Conservation (phyloP, 2,113 vertebrate species). For the Synodontis membranacea region DNA sequence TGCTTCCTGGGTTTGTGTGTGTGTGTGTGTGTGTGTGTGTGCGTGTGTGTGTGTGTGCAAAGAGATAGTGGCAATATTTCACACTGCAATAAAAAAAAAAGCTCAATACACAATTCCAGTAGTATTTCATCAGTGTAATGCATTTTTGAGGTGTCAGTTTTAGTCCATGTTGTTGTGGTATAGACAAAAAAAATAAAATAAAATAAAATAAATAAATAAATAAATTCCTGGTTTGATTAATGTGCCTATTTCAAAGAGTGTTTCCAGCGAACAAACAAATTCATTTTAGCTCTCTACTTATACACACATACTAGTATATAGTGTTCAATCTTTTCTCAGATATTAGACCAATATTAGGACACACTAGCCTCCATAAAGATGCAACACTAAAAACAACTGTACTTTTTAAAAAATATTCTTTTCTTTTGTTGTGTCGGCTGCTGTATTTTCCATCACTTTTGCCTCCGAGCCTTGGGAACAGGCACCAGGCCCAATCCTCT, state of each 20-base stretch:
- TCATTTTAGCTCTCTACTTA: neutral
- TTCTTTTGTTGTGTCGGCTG: neutral
- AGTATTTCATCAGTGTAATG: neutral
- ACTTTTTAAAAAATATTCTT: neutral
- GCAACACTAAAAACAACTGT: neutral
- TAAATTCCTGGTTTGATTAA: constrained; percentile 7
- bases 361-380: neutral
- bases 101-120: neutral
- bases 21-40: constrained; percentile 10
- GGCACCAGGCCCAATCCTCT: neutral
- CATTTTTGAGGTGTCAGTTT: neutral
- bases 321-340: neutral
- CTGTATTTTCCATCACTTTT: constrained; percentile 9
- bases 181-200: neutral
- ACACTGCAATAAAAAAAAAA: neutral
- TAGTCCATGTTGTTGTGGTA: neutral
- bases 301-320: neutral
- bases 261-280: neutral
- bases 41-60: neutral
- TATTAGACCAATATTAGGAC: neutral
- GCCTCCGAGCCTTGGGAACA: neutral
- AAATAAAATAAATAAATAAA: too few species aligned
- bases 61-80: neutral
- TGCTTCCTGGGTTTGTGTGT: neutral
- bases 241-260: neutral